Base-by-base conservation (phyloP, 2,113 vertebrate species). In the Pitta sordida region DNA sequence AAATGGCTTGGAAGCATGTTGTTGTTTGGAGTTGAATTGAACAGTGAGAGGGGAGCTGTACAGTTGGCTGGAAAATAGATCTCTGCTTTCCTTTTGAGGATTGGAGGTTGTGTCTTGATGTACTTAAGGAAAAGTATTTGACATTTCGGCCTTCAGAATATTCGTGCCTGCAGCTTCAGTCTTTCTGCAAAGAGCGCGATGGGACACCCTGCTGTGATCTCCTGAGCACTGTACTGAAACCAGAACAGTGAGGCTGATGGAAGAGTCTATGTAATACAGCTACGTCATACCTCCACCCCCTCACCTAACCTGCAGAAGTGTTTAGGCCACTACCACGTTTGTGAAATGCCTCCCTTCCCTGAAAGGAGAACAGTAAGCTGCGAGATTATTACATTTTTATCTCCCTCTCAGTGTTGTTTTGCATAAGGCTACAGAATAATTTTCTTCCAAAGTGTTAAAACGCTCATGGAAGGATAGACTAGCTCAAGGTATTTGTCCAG, bases 111-210 rank as follows among this genome's bases (percentile, higher is more conserved):
- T 75, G 53, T 89, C 64, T 75, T 1, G 1, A 52, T 27, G 18
- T 95, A 53, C 55, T 43, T 86, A 81, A 53, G 62, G 59, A 74
- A 85, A 93, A 94, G 21, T 20, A 79, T 73, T 91, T 88, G 86
- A 68, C 43, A 34, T 91, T 92, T 87, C 0, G 0, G 63, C 68
- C 55, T 93, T 88, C 70, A 83, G 64, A 91, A 88, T 71, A 89
- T 39, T 88, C 44, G 19, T 1, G 3, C 37, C 24, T 65, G 49
- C 13, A 2, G 56, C 49, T 83, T 89, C 68, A 73, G 71, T 48
- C 44, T 53, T 58, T 82, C 88, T 89, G 84, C 77, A 85, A 63
- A 83, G 85, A 86, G 52, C 90, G 76, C 75, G 71, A 10, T 5
- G 74, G 53, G 62, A 71, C 30, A 41, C 34, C 84, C 70, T 83